Base-by-base conservation (phyloP, 2,888 invertebrate genomes). In the Gymnoscelis rufifasciata region DNA sequence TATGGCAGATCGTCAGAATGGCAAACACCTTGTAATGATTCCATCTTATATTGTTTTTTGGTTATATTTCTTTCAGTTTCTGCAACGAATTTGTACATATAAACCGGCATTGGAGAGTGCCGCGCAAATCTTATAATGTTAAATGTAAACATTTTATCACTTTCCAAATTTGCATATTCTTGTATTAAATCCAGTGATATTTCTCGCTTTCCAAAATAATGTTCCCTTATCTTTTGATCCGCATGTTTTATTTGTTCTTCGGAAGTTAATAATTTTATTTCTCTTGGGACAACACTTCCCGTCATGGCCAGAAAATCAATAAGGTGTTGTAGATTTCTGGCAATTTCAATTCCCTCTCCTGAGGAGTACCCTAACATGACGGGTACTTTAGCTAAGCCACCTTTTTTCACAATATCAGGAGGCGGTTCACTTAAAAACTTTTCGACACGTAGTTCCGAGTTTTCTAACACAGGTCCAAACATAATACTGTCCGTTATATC, bases 401-500 rank as follows among this genome's bases (percentile, higher is more conserved):
- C 83, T 42, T 56, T 68, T 52, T 53, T 72, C 8, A 86, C 66
- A 51, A 75, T 62, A 42, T 74, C 66, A 7, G 56, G 53, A 4
- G 86, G 83, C 19, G 57, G 42, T 54, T 79, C 71, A 3, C 71
- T 58, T 51, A 87, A 54, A 57, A 87, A 88, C 51, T 74, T 77
- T 27, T 75, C 71, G 47, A 65, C 64, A 4, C 65, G 66, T 14
- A 73, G 54, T 56, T 71, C 49, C 1, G 60, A 43, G 48, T 78
- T 86, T 60, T 89, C 88, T 40, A 87, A 64, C 28, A 89, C 88
- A 8, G 88, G 88, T 1, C 78, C 77, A 53, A 88, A 87, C n/a
- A 69, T 54, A 53, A 87, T 74, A 38, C 62, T 53, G 52, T 88
- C 84, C 12, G 72, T 57, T 47, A 86, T 51, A 54, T 87, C 86